These are phyloP conservation scores for Oncorhynchus keta DNA, from an alignment of 2,113 vertebrate species.

Conservation along the genomic window DNA sequence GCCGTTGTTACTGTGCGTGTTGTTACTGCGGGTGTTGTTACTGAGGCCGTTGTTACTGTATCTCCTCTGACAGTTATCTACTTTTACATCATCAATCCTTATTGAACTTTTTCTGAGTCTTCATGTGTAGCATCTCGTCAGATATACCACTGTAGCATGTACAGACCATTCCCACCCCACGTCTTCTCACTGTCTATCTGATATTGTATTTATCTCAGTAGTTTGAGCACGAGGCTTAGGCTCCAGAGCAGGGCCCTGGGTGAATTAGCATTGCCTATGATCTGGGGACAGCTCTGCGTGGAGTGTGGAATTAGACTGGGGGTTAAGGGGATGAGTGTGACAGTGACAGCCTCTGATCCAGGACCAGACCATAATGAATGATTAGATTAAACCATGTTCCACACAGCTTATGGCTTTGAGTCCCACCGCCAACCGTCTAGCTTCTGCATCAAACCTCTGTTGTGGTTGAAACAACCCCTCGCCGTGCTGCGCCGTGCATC, in stretches of 20 bases:
- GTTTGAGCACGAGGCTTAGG: background rate
- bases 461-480: background rate
- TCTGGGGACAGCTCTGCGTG: conserved; percentile 6
- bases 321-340: conserved; percentile 10
- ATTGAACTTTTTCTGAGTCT: too few species aligned
- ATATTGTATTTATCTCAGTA: background rate
- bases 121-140: too few species aligned
- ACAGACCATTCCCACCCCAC: background rate
- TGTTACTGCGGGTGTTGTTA: too few species aligned
- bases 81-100: too few species aligned
- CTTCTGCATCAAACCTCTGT: background rate
- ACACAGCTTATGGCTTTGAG: conserved; percentile 5
- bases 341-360: conserved; percentile 20
- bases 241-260: background rate
- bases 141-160: too few species aligned
- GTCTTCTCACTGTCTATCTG: background rate
- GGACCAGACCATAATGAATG: conserved; percentile 7
- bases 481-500: background rate
- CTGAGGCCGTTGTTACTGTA: too few species aligned
- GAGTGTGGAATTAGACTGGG: background rate
- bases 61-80: too few species aligned
- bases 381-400: conserved; percentile 16
- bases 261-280: conserved; percentile 10
- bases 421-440: background rate
- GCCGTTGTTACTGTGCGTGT: too few species aligned